A percentile compares a stretch with the other conserved stretches of the same genome.
These are phyloP conservation scores for Arrhopalites spinosus DNA, from an alignment of 2,888 invertebrate genomes.

Conservation along the genomic window DNA sequence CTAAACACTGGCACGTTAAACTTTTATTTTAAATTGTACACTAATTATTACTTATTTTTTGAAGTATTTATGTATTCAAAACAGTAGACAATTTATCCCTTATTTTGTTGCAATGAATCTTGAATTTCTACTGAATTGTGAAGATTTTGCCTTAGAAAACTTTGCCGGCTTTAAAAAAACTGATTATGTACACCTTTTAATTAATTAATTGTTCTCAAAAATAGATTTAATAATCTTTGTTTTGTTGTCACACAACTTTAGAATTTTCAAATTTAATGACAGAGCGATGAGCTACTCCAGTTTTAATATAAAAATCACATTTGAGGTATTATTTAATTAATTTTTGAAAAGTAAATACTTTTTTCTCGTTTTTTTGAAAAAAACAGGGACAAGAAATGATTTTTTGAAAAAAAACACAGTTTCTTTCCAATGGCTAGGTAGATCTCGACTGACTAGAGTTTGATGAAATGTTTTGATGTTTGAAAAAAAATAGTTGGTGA, in stretches of 20 bases:
- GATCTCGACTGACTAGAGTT: background rate
- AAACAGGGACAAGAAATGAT: background rate
- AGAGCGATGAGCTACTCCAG: no score
- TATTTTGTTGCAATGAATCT: background rate
- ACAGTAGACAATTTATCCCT: background rate
- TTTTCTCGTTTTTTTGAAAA: background rate
- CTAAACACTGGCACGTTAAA: no score
- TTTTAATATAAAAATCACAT: no score
- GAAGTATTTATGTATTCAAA: background rate
- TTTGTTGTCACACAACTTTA: background rate
- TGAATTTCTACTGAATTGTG: background rate
- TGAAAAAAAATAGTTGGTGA: constrained; percentile 22
- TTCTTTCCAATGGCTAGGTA: background rate
- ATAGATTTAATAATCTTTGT: background rate
- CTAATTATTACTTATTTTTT: no score
- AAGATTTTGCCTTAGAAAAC: background rate
- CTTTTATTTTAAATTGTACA: no score
- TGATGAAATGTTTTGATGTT: background rate
- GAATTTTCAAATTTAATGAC: background rate
- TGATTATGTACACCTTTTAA: background rate
- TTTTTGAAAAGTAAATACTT: no score
- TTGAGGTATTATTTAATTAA: no score
- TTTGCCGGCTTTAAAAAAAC: background rate
- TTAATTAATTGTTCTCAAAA: background rate
- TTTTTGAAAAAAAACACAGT: background rate